Base-by-base conservation (phyloP, 2,113 vertebrate species). In the Heloderma charlesbogerti region DNA sequence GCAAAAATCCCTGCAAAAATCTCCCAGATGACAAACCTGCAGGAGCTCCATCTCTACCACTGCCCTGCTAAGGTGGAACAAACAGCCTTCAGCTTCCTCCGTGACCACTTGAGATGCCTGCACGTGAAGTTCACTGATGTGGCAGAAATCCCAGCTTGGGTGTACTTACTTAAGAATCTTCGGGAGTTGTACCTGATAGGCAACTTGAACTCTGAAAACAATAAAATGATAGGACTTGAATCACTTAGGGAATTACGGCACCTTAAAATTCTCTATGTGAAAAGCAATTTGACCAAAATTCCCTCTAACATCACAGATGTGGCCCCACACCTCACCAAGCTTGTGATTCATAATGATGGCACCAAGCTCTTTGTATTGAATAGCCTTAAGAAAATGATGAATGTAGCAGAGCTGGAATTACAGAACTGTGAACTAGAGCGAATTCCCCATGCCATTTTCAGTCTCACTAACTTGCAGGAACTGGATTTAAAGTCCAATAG, bases 61-160 rank as follows among this genome's bases (percentile, higher is more conserved):
- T 99, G 99, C 94, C 99, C 99, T 3, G 98, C 98, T 0, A 99
- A 99, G 97, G 99, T 99, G 0, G 99, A 99, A 94, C 99, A 99
- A 96, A 99, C 98, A 8, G 99, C 99, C 82, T 99, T 99, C 94
- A 99, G 98, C 96, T 99, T 99, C 89, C 98, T 99, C 57, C 98
- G 99, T 2, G 99, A 99, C 96, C 98, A 99, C 97, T 97, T 99
- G 94, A 98, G 98, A 96, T 99, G 99, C 98, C 98, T 99, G 98
- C 98, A 99, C 20, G 98, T 99, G 94, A 99, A 99, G 95, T 99
- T 99, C 97, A 99, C 99, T 3, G 99, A 99, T 22, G 99, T 99
- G 34, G 99, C 98, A 72, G 99, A 99, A 97, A 99, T 99, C 91
- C 99, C 99, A 34, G 98, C 98, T 45, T 99, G 99, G 99, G 98